Conservation (phyloP, 2,888 invertebrate species). For the Drosophila mettleri region DNA sequence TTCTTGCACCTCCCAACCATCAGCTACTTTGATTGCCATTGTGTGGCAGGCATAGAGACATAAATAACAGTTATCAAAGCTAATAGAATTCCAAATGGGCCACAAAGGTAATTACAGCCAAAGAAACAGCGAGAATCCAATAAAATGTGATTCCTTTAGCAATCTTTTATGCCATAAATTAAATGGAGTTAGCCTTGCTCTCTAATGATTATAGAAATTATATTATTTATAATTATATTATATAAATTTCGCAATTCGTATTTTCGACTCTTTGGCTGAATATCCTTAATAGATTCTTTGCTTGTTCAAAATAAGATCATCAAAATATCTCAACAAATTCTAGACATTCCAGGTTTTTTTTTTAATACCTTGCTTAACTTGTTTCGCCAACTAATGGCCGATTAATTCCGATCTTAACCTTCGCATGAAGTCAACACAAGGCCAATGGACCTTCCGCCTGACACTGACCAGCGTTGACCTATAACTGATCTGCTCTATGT, state of each 20-base stretch:
- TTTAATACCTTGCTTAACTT: conserved; percentile 3
- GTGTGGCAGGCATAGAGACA: conserved; percentile 19
- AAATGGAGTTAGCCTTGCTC: too few relatives aligned
- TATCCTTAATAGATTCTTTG: not conserved
- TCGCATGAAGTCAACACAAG: conserved; percentile 47
- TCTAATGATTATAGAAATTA: too few relatives aligned
- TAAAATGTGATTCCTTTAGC: conserved; percentile 2
- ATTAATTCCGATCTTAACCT: conserved; percentile 22
- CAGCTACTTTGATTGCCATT: conserved; percentile 58
- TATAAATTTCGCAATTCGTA: too few relatives aligned
- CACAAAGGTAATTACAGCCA: conserved; percentile 1
- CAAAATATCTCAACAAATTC: not conserved
- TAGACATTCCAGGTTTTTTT: conserved; percentile 8
- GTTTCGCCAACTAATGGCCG: conserved; percentile 22
- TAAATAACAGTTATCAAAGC: conserved; percentile 29
- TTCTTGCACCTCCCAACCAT: conserved; percentile 49
- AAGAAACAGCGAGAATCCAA: conserved; percentile 3
- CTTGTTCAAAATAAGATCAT: not conserved
- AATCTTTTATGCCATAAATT: not conserved
- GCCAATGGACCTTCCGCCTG: conserved; percentile 58
- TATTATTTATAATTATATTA: too few relatives aligned
- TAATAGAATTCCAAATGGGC: conserved; percentile 21
- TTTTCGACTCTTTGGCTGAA: not conserved
- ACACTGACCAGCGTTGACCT: conserved; percentile 69
- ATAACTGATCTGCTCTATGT: conserved; percentile 56